These are phyloP conservation scores for Stigmatopora nigra DNA, from an alignment of 2,113 vertebrate species.

Conservation along the genomic window DNA sequence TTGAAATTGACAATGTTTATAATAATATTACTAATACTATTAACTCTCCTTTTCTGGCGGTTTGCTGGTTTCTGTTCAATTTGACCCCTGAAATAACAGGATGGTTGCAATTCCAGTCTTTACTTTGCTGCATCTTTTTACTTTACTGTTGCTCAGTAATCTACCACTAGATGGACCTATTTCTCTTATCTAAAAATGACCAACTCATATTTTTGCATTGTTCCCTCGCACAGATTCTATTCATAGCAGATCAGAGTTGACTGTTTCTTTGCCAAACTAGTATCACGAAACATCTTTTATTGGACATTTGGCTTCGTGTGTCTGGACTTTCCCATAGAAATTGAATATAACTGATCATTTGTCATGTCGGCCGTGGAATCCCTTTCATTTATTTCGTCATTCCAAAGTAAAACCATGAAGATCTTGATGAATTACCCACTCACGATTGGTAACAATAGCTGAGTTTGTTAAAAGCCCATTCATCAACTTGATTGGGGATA, in stretches of 20 bases:
- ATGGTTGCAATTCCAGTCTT: too few species aligned
- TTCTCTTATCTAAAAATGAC: conserved; percentile 9
- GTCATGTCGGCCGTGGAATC: background rate
- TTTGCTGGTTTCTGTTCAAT: too few species aligned
- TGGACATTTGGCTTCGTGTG: background rate
- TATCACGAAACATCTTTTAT: background rate
- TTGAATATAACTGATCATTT: conserved; percentile 14
- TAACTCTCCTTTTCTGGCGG: too few species aligned
- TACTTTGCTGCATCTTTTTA: too few species aligned
- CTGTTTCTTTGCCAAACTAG: conserved; percentile 3
- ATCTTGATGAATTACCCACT: conserved; percentile 50
- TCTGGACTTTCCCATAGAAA: conserved; percentile 4
- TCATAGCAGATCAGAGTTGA: conserved; percentile 8
- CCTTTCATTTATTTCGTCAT: conserved; percentile 6
- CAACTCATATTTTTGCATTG: conserved; percentile 9
- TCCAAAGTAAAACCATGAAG: conserved; percentile 14
- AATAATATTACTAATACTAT: too few species aligned
- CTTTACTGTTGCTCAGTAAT: conserved; percentile 3
- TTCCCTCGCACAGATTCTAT: conserved; percentile 2
- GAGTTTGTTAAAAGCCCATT: conserved; percentile 55
- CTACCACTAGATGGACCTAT: conserved; percentile 38
- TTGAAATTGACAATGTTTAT: too few species aligned
- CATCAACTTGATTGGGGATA: conserved; percentile 54
- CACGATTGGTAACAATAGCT: conserved; percentile 51
- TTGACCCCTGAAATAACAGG: too few species aligned